Evolutionary conservation across 2,888 invertebrate genomes (phyloP).

Genomic region (Apantesis nais): DNA sequence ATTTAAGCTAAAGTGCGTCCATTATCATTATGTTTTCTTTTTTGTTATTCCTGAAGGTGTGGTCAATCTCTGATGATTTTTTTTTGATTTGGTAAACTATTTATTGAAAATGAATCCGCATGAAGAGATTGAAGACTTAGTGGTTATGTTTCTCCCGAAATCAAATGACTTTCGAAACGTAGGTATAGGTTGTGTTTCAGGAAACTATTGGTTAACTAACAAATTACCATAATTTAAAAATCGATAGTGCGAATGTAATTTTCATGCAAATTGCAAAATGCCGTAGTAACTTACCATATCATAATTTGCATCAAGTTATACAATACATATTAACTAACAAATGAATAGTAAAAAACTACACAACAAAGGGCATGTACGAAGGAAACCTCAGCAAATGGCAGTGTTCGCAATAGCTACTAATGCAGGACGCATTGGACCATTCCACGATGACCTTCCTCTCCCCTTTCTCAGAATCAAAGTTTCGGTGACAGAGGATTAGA

Average conservation of each 20-base stretch:
- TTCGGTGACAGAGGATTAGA: slow-evolving; percentile 25
- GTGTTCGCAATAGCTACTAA: slow-evolving; percentile 70
- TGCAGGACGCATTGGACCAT: slow-evolving; percentile 57
- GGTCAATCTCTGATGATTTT: too few species aligned
- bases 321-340: slow-evolving; percentile 5
- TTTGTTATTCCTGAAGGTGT: too few species aligned
- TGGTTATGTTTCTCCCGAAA: too few species aligned
- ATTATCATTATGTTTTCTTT: too few species aligned
- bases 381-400: slow-evolving; percentile 74
- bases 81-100: too few species aligned
- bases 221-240: neutral
- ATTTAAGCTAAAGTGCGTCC: neutral
- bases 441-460: slow-evolving; percentile 45
- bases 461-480: slow-evolving; percentile 16
- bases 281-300: neutral
- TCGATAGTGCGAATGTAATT: neutral
- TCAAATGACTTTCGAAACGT: too few species aligned
- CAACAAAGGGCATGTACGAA: slow-evolving; percentile 53
- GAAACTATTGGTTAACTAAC: neutral
- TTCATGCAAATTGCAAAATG: neutral
- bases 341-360: slow-evolving; percentile 37
- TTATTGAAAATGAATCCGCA: too few species aligned
- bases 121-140: too few species aligned
- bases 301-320: slow-evolving; percentile 3
- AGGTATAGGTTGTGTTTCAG: neutral